phyloP scores from a whole-genome alignment of 1,140 invertebrate genomes.

The Euwallacea similis region DNA sequence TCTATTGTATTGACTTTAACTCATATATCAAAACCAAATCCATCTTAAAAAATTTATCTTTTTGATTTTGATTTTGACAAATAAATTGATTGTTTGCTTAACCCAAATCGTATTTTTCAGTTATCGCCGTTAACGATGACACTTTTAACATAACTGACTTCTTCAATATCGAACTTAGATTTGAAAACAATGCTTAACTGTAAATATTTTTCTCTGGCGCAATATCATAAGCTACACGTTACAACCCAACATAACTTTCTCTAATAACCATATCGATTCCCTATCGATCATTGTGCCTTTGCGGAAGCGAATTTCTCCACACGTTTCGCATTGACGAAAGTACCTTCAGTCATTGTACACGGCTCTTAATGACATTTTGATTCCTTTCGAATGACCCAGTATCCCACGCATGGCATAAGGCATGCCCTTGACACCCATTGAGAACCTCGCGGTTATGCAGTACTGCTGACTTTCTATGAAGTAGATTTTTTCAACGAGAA shows the following conservation, averaged over 20 bases:
- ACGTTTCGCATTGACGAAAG: background rate
- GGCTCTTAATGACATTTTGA: background rate
- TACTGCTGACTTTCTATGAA: slow-evolving; percentile 2
- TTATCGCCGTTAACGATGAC: no score
- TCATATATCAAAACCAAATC: background rate
- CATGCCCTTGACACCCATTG: slow-evolving; percentile 3
- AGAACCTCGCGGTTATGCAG: background rate
- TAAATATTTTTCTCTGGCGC: background rate
- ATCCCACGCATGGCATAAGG: slow-evolving; percentile 2
- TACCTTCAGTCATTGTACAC: background rate
- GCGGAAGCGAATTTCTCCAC: background rate
- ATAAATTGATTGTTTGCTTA: no score
- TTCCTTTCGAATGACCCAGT: background rate
- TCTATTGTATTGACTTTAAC: no score
- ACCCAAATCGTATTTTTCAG: no score
- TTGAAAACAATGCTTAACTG: background rate
- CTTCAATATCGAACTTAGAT: no score
- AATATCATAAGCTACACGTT: no score
- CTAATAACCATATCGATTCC: background rate
- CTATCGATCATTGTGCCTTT: background rate
- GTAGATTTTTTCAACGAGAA: background rate
- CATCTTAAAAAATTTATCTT: background rate
- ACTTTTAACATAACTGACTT: no score
- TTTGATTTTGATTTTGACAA: background rate
- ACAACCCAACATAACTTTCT: background rate